Percentiles rank a stretch among this genome's conserved stretches.
Conservation (phyloP, 2,797 vertebrate species). For the Pelobates cultripes region DNA sequence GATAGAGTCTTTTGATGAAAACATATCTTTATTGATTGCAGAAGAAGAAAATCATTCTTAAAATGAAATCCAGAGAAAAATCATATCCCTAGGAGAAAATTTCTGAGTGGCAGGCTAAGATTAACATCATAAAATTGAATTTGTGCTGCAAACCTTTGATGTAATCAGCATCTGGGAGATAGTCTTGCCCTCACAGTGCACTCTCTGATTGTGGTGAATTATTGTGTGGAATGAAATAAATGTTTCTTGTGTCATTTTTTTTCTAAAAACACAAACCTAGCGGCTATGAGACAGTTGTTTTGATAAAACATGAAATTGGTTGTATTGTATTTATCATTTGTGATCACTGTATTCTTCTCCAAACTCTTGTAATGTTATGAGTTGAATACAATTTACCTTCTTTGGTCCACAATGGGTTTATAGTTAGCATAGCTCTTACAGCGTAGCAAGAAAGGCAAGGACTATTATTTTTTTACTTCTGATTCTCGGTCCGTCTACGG, state of each 20-base stretch:
- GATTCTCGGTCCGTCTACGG: no score
- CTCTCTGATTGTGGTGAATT: conserved; percentile 74
- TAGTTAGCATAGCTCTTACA: not conserved
- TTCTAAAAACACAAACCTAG: conserved; percentile 74
- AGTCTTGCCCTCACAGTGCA: conserved; percentile 72
- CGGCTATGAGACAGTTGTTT: conserved; percentile 71
- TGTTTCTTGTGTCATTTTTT: conserved; percentile 73
- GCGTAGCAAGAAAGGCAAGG: no score
- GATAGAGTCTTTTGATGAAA: conserved; percentile 81
- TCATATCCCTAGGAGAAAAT: conserved; percentile 81
- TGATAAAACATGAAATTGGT: conserved; percentile 65
- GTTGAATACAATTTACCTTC: conserved; percentile 41
- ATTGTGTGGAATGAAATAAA: conserved; percentile 78
- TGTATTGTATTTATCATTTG: conserved; percentile 59
- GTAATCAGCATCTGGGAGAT: conserved; percentile 82
- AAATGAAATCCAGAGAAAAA: conserved; percentile 82
- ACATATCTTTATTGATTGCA: conserved; percentile 81
- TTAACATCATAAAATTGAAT: conserved; percentile 84
- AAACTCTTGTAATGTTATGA: conserved; percentile 43
- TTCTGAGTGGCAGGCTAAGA: conserved; percentile 81
- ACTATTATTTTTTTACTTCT: no score
- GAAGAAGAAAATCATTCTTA: conserved; percentile 79
- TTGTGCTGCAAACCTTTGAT: conserved; percentile 79
- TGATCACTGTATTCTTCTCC: conserved; percentile 37
- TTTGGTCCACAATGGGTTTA: conserved; percentile 12